Base-by-base conservation (phyloP, 2,113 vertebrate species). In the Cygnus atratus region DNA sequence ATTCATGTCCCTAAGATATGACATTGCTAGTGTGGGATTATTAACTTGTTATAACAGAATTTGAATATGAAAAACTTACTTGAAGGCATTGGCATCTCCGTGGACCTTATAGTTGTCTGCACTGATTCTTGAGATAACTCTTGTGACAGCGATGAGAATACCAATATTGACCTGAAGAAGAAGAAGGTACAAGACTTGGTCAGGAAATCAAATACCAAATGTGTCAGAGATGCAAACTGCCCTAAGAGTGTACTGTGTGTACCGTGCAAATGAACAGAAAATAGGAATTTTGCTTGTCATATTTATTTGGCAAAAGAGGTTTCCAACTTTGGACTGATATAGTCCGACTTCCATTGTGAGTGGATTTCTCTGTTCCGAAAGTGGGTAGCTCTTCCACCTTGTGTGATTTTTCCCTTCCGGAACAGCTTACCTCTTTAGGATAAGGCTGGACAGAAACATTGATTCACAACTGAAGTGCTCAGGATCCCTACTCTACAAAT, bases 51-150 rank as follows among this genome's bases (percentile, higher is more conserved):
- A 5, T 0, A 14, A n/a, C 6, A 10, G 2, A 43, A 50, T 28
- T 65, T 9, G 37, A 92, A 31, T 13, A 3, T 57, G 25, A 55
- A 81, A 9, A 31, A 87, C 99, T 99, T 95, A 99, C 99, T 99
- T 99, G 97, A 99, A 98, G 76, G 99, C 98, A 29, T 98, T 99
- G 18, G 99, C 98, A 63, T 99, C 99, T 62, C 99, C 98, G 0
- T 99, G 99, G 39, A 99, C 97, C 95, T 99, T 99, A 81, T 99
- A 99, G 97, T 98, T 99, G 93, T 99, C 99, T 3, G 99, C 98
- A 6, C 99, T 99, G 97, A 99, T 99, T 81, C 99, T 98, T 37
- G 99, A 99, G 91, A 99, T 99, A 90, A 99, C 99, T 89, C 99
- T 98, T 2, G 99, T 99, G 74, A 99, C 99, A 1, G 99, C 99